Base-by-base conservation (phyloP, 2,113 vertebrate species). In the Oostethus manadensis region DNA sequence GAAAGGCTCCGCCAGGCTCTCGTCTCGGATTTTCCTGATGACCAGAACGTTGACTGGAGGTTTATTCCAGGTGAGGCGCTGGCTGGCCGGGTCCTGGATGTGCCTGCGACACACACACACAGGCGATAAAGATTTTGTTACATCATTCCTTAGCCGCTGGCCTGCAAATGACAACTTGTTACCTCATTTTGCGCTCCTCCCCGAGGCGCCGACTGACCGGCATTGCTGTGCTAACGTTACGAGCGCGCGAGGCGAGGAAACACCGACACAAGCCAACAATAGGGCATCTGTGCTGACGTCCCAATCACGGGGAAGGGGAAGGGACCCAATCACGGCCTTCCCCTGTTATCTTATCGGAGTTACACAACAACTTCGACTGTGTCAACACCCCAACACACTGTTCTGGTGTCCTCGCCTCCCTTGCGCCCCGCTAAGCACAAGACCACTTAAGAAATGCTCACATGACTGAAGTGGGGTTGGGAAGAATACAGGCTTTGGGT, bases 401-500 rank as follows among this genome's bases (percentile, higher is more conserved):
- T n/a, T n/a, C n/a, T n/a, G n/a, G n/a, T 20, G 18, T 14, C 16
- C 56, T 48, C 18, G 11, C 23, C 51, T 21, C 11, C 18, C 47
- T 38, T 29, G 9, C 14, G 18, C 56, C 35, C 6, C 14, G 42
- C 47, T 65, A 43, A 54, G 61, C 48, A 21, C 16, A 78, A 14
- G 13, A 42, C 3, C 38, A 42, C 38, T 42, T 42, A 13, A 8
- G 11, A 42, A 42, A 14, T 42, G 82, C 89, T 89, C 84, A 92
- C 91, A 92, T 91, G 77, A 92, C 82, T 76, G 89, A 91, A 61
- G 91, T 91, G 18, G 91, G 89, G 65, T 91, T 92, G 60, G 90
- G 90, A 68, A 92, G 87, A 82, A 92, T 87, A 64, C 90, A 91
- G 76, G 91, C 91, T 86, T 92, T 92, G 78, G 91, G 91, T 89